A percentile compares a stretch with the other conserved stretches of the same genome.
Conservation (phyloP, 2,888 invertebrate genomes). For the Trachelus troglodyta region DNA sequence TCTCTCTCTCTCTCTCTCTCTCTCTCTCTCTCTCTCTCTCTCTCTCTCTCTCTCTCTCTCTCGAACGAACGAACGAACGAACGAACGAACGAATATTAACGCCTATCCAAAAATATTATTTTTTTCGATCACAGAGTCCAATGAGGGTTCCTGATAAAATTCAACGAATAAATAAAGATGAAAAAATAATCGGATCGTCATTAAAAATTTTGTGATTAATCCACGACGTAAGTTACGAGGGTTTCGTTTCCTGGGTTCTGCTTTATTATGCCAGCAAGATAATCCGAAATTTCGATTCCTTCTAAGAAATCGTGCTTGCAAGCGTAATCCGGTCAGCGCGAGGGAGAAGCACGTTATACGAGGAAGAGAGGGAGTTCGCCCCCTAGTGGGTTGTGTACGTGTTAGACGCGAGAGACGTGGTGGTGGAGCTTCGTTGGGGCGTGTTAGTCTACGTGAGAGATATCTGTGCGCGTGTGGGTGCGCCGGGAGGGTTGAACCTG, state of each 20-base stretch:
- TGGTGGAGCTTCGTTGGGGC: slow-evolving; percentile 12
- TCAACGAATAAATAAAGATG: neutral
- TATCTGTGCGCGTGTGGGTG: slow-evolving; percentile 8
- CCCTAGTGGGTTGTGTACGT: slow-evolving; percentile 26
- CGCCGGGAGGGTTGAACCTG: slow-evolving; percentile 23
- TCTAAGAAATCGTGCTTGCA: neutral
- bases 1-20: no score
- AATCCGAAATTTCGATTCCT: neutral
- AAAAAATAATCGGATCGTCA: neutral
- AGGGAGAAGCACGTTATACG: slow-evolving; percentile 21
- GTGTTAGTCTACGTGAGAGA: slow-evolving; percentile 13
- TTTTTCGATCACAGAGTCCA: neutral
- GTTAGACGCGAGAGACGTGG: slow-evolving; percentile 25
- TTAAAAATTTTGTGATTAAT: neutral
- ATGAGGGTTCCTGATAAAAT: neutral
- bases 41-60: no score
- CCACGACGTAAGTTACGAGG: neutral
- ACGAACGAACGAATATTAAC: neutral
- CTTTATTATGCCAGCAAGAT: neutral
- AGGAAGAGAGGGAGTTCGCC: slow-evolving; percentile 15
- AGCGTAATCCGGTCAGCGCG: slow-evolving; percentile 36
- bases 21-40: no score
- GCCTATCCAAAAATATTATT: neutral
- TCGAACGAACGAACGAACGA: no score
- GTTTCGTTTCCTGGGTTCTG: neutral